Evolutionary conservation across 1,140 invertebrate species (phyloP).

Genomic region (Eubasilissa regina): DNA sequence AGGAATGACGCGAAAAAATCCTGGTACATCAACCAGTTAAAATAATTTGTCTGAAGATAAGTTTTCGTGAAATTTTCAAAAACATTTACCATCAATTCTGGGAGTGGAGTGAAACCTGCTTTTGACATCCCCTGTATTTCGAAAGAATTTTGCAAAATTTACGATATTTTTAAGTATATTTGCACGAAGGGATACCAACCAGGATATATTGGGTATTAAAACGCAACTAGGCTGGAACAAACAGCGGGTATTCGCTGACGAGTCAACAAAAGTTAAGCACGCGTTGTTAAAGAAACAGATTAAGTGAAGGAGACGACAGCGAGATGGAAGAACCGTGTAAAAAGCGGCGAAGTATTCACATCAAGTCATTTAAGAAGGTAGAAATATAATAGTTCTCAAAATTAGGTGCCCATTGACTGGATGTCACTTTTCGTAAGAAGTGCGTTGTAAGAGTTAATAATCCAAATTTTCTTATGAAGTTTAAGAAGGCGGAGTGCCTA

Average conservation of each 20-base stretch:
- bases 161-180: constrained; percentile 38
- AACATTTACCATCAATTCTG: too few relatives aligned
- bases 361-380: neutral
- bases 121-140: too few relatives aligned
- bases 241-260: neutral
- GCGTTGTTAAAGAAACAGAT: neutral
- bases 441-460: too few relatives aligned
- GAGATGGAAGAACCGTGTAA: neutral
- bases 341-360: neutral
- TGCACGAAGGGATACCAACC: constrained; percentile 17
- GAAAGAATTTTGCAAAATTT: neutral
- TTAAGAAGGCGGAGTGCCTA: too few relatives aligned
- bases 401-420: neutral
- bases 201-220: constrained; percentile 21
- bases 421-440: too few relatives aligned
- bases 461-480: too few relatives aligned
- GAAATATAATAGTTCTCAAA: neutral
- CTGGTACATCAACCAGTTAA: too few relatives aligned
- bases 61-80: too few relatives aligned
- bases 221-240: constrained; percentile 13
- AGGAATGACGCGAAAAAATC: too few relatives aligned
- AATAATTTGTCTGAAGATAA: too few relatives aligned
- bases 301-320: neutral
- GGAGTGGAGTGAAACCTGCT: too few relatives aligned
- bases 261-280: neutral